These are phyloP conservation scores for Grapholita molesta DNA, from an alignment of 1,140 invertebrate species.

Conservation along the genomic window DNA sequence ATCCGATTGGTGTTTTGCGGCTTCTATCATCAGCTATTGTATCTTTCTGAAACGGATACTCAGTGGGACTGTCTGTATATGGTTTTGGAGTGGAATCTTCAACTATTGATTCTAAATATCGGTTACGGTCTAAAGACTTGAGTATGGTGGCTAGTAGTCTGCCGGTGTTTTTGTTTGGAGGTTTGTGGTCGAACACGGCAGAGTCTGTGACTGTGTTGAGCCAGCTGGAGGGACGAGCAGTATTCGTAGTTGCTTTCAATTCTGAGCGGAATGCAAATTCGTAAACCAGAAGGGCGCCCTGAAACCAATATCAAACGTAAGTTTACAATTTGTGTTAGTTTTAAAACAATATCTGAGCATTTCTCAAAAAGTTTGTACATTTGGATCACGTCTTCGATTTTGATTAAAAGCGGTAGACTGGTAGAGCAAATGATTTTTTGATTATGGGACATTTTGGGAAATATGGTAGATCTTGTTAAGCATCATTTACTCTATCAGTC, in stretches of 20 bases:
- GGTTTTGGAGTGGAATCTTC: constrained; percentile 39
- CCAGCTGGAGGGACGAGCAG: constrained; percentile 38
- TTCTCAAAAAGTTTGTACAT: too few species aligned
- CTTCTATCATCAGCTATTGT: constrained; percentile 43
- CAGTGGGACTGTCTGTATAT: constrained; percentile 28
- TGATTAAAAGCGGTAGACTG: too few species aligned
- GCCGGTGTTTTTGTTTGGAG: constrained; percentile 43
- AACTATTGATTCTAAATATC: constrained; percentile 40
- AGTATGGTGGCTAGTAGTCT: constrained; percentile 53
- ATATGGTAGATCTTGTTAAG: too few species aligned
- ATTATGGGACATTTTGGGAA: too few species aligned
- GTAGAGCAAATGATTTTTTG: too few species aligned
- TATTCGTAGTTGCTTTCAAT: constrained; percentile 27
- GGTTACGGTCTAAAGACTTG: constrained; percentile 52
- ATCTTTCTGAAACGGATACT: constrained; percentile 36
- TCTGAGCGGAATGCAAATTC: constrained; percentile 40
- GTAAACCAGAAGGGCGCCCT: constrained; percentile 54
- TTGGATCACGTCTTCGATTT: too few species aligned
- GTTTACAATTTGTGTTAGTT: not conserved
- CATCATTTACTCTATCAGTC: too few species aligned
- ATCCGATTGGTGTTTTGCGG: constrained; percentile 53
- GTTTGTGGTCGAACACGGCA: constrained; percentile 39
- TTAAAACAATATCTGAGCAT: constrained; percentile 9
- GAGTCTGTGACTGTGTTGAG: constrained; percentile 46
- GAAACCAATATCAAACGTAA: constrained; percentile 35